phyloP scores from a whole-genome alignment of 2,888 invertebrate genomes.

The Ellobium chinense region DNA sequence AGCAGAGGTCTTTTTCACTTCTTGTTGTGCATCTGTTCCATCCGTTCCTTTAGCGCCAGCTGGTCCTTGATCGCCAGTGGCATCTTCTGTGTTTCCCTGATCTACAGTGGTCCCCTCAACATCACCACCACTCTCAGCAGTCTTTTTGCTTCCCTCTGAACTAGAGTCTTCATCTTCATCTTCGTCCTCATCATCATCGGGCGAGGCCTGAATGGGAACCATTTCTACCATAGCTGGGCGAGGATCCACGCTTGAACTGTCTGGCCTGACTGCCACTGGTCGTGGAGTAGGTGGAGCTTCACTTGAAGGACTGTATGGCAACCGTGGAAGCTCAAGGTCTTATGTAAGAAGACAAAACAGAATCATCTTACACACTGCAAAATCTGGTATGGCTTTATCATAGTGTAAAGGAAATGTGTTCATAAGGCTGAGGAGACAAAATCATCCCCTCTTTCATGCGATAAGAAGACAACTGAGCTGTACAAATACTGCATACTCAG shows the following conservation, averaged over 20 bases:
- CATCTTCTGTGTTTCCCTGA: neutral
- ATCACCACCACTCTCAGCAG: neutral
- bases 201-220: conserved; percentile 7
- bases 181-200: neutral
- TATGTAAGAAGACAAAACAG: too few species aligned
- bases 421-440: too few species aligned
- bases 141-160: neutral
- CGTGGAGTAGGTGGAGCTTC: neutral
- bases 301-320: conserved; percentile 4
- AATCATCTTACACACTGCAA: too few species aligned
- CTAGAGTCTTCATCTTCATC: neutral
- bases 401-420: too few species aligned
- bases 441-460: too few species aligned
- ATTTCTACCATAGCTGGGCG: conserved; percentile 23
- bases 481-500: too few species aligned
- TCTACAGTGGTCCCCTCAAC: neutral
- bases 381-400: too few species aligned
- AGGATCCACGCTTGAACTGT: conserved; percentile 41
- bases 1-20: neutral
- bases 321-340: conserved; percentile 37
- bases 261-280: conserved; percentile 33
- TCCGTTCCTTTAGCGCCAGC: neutral
- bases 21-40: neutral
- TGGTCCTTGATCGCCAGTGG: neutral
- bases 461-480: too few species aligned